These are phyloP conservation scores for Acronicta leporina DNA, from an alignment of 2,888 invertebrate genomes.

Conservation along the genomic window DNA sequence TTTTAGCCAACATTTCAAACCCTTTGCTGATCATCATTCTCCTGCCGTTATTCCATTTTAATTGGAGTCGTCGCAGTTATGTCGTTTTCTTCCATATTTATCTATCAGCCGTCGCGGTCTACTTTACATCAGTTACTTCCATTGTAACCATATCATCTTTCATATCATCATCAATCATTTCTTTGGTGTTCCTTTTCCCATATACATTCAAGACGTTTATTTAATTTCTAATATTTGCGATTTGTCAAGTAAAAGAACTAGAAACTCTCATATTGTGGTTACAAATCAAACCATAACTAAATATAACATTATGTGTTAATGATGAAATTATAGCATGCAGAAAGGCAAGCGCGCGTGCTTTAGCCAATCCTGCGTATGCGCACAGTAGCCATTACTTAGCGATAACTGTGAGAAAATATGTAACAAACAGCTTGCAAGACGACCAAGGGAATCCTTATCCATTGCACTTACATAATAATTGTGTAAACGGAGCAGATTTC, in stretches of 20 bases:
- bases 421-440: constrained; percentile 50
- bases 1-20: too few relatives aligned
- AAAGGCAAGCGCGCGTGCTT: constrained; percentile 31
- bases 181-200: too few relatives aligned
- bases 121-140: too few relatives aligned
- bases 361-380: constrained; percentile 36
- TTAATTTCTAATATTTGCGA: too few relatives aligned
- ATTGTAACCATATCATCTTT: too few relatives aligned
- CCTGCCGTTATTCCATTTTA: too few relatives aligned
- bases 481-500: constrained; percentile 28
- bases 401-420: constrained; percentile 59
- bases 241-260: not conserved
- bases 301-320: constrained; percentile 16
- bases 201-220: too few relatives aligned
- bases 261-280: not conserved
- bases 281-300: not conserved
- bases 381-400: constrained; percentile 44
- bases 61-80: too few relatives aligned
- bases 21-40: too few relatives aligned
- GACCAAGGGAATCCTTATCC: constrained; percentile 29
- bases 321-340: constrained; percentile 32
- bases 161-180: too few relatives aligned
- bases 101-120: too few relatives aligned
- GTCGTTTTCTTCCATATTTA: too few relatives aligned
- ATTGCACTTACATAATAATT: constrained; percentile 32